Evolutionary conservation across 2,888 invertebrate genomes (phyloP), one percentile per base, ranked within the genome.

Genomic region (Polyommatus icarus): DNA sequence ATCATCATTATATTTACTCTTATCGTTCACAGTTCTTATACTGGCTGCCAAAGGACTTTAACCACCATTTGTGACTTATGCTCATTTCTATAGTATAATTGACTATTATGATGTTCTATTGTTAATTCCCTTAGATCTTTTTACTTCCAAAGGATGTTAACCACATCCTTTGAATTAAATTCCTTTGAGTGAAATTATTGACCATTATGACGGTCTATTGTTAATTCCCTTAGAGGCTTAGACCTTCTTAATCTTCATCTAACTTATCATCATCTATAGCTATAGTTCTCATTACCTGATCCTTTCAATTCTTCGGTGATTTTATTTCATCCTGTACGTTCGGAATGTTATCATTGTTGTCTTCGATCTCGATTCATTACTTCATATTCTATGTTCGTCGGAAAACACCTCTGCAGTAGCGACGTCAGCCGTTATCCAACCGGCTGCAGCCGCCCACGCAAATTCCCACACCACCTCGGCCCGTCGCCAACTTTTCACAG

Each of bases 371-470:
- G 72, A 24, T 46, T 10, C 71, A 71, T 82, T 82, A 81, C 82
- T 81, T 82, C 81, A 84, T 82, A 82, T 80, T 82, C 83, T 92
- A 91, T 91, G 87, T 91, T 91, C 87, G 85, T 86, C 87, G 94
- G 94, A 94, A 94, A 94, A 93, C 94, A 93, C 94, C 94, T 94
- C 93, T 93, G 93, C 92, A 93, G 67, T 85, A 80, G 79, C 84
- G 82, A 89, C 93, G 93, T 93, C 93, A 92, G 89, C 83, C 80
- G 83, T 91, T 91, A 90, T 91, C 90, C 91, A 91, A 92, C 89
- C 86, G 87, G 85, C 85, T 91, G 92, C 91, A 91, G 78, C 89
- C 80, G 83, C 93, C 93, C 88, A 93, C 93, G 87, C 93, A 83
- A 86, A 92, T 91, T 89, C 92, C 91, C 88, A 88, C 87, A 89